Evolutionary conservation across 2,797 vertebrate genomes (phyloP).

Genomic region (Chaenodraco wilsoni): DNA sequence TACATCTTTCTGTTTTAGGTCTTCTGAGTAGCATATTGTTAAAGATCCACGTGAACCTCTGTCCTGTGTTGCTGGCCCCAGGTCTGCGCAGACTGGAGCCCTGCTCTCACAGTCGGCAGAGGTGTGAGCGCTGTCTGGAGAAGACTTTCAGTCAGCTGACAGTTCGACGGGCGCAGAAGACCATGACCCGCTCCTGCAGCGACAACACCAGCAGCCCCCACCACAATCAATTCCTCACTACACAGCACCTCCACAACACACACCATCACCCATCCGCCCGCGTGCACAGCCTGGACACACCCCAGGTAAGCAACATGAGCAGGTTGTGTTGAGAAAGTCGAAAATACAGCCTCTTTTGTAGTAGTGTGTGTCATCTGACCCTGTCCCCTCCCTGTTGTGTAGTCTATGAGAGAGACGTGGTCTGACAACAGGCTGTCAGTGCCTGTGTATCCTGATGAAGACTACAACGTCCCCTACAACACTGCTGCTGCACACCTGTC

Average conservation of each 20-base stretch:
- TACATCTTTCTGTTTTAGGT: neutral
- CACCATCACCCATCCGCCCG: conserved; percentile 67
- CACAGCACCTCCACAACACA: conserved; percentile 54
- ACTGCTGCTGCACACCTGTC: conserved; percentile 68
- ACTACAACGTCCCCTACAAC: conserved; percentile 75
- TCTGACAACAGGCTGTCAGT: conserved; percentile 76
- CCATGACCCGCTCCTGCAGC: conserved; percentile 92
- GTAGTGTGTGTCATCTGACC: neutral
- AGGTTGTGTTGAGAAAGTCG: neutral
- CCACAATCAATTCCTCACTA: conserved; percentile 48
- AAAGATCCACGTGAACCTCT: too few relatives aligned
- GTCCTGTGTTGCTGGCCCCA: conserved; percentile 46
- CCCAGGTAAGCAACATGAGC: conserved; percentile 47
- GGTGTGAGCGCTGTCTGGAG: conserved; percentile 83
- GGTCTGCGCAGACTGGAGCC: conserved; percentile 81
- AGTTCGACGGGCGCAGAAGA: conserved; percentile 78
- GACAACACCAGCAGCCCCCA: conserved; percentile 86
- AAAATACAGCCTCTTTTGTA: neutral
- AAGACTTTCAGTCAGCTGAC: conserved; percentile 70
- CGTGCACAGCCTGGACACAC: conserved; percentile 79
- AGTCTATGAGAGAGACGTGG: conserved; percentile 62
- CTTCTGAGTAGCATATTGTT: too few relatives aligned
- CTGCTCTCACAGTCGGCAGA: conserved; percentile 85
- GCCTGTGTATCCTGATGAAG: conserved; percentile 63
- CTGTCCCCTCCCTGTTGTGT: neutral